A percentile compares a stretch with the other conserved stretches of the same genome.
phyloP scores from a whole-genome alignment of 2,113 vertebrate species.

The Rhegmatorhina hoffmannsi region DNA sequence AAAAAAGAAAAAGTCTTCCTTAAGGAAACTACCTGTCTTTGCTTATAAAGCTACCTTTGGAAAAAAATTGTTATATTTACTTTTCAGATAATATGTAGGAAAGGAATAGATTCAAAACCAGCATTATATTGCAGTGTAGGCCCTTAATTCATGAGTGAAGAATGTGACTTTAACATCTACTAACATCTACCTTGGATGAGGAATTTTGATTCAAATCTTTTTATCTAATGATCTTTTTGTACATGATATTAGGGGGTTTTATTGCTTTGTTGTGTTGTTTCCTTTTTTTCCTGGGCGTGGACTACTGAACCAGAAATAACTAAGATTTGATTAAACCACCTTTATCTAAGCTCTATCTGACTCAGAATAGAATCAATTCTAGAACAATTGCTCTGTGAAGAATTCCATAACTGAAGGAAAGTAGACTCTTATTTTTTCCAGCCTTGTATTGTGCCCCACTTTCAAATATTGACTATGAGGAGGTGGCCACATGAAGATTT shows the following conservation, averaged over 20 bases:
- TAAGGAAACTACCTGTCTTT: not conserved
- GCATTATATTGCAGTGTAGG: not conserved
- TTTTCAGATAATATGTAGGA: not conserved
- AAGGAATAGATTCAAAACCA: not conserved
- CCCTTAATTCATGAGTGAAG: not conserved
- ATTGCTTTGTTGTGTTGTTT: not conserved
- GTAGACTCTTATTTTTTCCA: not conserved
- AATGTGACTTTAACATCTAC: not conserved
- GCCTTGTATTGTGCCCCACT: not conserved
- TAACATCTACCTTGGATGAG: not conserved
- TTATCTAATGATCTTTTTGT: not conserved
- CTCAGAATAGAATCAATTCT: not conserved
- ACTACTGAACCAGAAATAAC: constrained; percentile 14
- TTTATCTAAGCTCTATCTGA: not conserved
- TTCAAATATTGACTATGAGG: not conserved
- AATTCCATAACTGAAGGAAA: not conserved
- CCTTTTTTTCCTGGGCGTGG: not conserved
- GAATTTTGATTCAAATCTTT: not conserved
- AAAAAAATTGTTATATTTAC: not conserved
- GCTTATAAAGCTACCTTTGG: not conserved
- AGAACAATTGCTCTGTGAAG: not conserved
- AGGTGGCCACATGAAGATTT: not conserved
- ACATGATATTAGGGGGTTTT: fast-evolving
- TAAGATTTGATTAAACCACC: not conserved
- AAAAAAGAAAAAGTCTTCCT: not conserved